These are phyloP conservation scores for Microdon myrmicae DNA, from an alignment of 2,888 invertebrate species.

Conservation along the genomic window DNA sequence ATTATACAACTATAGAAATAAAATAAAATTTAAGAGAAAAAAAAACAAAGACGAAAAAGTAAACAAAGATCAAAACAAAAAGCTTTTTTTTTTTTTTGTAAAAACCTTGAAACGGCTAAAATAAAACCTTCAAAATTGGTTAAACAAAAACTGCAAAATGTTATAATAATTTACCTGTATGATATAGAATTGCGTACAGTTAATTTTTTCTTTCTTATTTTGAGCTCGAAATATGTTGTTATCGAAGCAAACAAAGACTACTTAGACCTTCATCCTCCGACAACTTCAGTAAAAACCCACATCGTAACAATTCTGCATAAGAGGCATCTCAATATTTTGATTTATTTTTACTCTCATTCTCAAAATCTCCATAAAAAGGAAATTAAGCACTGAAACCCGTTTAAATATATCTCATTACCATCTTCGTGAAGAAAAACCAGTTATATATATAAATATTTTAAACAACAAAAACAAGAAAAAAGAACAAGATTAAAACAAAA, in stretches of 20 bases:
- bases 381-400: too few species aligned
- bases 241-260: conserved; percentile 12
- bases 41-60: conserved; percentile 36
- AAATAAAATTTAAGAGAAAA: conserved; percentile 38
- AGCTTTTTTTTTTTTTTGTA: conserved; percentile 28
- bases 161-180: conserved; percentile 24
- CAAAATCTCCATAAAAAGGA: too few species aligned
- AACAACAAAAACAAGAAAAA: conserved; percentile 4
- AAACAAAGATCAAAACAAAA: conserved; percentile 41
- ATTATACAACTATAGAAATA: conserved; percentile 41
- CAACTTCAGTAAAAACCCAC: conserved; percentile 30
- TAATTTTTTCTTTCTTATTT: too few species aligned
- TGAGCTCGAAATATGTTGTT: too few species aligned
- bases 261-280: conserved; percentile 40
- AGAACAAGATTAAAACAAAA: conserved; percentile 31
- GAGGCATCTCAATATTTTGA: conserved; percentile 27
- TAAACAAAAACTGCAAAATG: conserved; percentile 13
- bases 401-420: too few species aligned
- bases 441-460: neutral
- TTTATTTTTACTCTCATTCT: conserved; percentile 6
- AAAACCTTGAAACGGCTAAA: too few species aligned
- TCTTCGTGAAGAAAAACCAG: too few species aligned
- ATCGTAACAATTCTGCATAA: conserved; percentile 15
- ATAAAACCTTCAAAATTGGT: too few species aligned
- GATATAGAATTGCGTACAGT: conserved; percentile 40